Evolutionary conservation across 2,797 vertebrate species (phyloP).

Genomic region (Chaenodraco wilsoni): DNA sequence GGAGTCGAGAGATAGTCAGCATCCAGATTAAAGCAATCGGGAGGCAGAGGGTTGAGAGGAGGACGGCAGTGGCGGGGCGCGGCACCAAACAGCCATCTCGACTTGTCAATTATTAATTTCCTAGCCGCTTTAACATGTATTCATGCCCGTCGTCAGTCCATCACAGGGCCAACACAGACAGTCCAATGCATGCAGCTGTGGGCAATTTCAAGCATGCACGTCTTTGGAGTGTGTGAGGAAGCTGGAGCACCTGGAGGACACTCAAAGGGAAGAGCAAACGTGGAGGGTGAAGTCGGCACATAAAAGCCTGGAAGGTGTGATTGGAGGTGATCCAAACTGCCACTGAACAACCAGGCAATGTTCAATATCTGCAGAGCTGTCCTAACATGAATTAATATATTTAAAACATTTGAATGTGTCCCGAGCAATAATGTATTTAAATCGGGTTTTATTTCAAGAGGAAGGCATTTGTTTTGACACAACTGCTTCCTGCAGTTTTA

Average conservation of each 20-base stretch:
- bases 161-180: constrained; percentile 26
- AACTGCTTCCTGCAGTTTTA: background rate
- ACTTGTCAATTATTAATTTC: constrained; percentile 69
- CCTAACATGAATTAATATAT: background rate
- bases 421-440: background rate
- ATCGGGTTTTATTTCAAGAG: background rate
- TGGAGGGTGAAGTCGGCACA: background rate
- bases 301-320: background rate
- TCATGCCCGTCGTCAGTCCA: constrained; percentile 46
- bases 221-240: constrained; percentile 35
- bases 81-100: constrained; percentile 60
- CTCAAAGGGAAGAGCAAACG: constrained; percentile 10
- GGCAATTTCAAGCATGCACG: constrained; percentile 37
- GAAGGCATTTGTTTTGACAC: constrained; percentile 8
- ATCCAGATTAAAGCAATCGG: constrained; percentile 35
- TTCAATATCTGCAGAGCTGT: background rate
- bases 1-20: constrained; percentile 43
- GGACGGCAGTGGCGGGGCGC: constrained; percentile 40
- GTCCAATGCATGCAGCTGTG: constrained; percentile 24
- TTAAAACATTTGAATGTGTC: constrained; percentile 6
- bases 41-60: constrained; percentile 31
- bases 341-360: background rate
- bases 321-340: background rate
- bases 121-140: constrained; percentile 59
- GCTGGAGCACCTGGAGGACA: constrained; percentile 39